Base-by-base conservation (phyloP, 2,797 vertebrate genomes). In the Trematomus bernacchii region DNA sequence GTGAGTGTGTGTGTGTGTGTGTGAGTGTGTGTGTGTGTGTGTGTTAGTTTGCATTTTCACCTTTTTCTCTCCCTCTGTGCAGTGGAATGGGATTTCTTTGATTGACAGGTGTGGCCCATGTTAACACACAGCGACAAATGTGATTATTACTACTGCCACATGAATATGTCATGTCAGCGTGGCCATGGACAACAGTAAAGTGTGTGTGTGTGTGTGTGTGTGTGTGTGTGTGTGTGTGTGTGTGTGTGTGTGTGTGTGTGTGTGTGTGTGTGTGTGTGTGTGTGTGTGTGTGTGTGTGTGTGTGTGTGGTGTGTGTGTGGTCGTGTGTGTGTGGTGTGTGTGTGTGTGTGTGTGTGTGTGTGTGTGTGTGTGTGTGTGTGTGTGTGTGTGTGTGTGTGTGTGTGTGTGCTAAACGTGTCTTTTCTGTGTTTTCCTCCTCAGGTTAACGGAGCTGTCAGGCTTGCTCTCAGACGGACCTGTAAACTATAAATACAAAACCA, bases 401-500 rank as follows among this genome's bases (percentile, higher is more conserved):
- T 37, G 33, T 37, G 33, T 37, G 7, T 37, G 33, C 33, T 33
- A 8, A 33, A 33, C 23, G 27, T 33, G 33, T 33, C 21, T 18
- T 59, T 8, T 19, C 8, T 12, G 27, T 51, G 10, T 53, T 0
- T 80, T 72, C 60, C 27, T 42, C 19, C 47, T 48, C 89, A 98
- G 97, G 92, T 91, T 98, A 90, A 97, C 96, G 40, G 97, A 98
- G 79, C 94, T 96, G 81, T 96, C 97, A 13, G 97, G 97, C 84
- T 96, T 94, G 23, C 95, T 98, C 93, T 97, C 97, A 81, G 97
- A 92, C 0, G 97, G 97, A 86, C 97, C 97, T 62, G 95, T 97
- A 76, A 97, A 98, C 93, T 98, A 98, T 66, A 98, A 97, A 85
- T 97, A 98, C 93, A 98, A 98, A 93, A 98, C 97, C 62, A 98